Percentiles rank a stretch among this genome's conserved stretches.
These are phyloP conservation scores for Andrena marginata DNA, from an alignment of 2,888 invertebrate genomes.

Conservation along the genomic window DNA sequence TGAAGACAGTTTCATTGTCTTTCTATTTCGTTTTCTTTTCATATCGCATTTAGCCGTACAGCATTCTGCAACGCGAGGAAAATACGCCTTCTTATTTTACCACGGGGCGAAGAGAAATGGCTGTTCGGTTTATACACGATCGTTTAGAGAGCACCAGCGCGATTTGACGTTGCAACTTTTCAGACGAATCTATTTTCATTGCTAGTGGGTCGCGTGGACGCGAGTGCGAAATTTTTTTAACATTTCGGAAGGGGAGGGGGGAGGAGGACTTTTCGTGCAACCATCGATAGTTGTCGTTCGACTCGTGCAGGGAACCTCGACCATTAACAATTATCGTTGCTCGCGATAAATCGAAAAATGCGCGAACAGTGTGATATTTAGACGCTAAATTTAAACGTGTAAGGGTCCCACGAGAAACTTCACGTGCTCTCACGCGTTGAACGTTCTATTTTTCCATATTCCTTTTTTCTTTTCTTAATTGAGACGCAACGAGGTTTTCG, in stretches of 20 bases:
- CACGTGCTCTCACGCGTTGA: constrained; percentile 41
- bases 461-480: constrained; percentile 10
- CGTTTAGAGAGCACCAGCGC: not conserved
- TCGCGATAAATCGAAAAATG: constrained; percentile 60
- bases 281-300: constrained; percentile 25
- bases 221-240: not conserved
- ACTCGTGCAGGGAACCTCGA: constrained; percentile 59
- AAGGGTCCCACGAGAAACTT: constrained; percentile 55
- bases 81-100: constrained; percentile 9
- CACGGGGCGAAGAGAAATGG: not conserved
- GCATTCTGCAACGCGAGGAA: not conserved
- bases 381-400: constrained; percentile 77
- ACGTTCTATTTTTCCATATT: constrained; percentile 7
- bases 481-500: constrained; percentile 27
- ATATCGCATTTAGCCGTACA: not conserved
- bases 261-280: not conserved
- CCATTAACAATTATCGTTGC: constrained; percentile 57
- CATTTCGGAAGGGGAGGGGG: not conserved
- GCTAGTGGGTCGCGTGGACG: not conserved
- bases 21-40: constrained; percentile 8
- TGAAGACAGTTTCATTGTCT: constrained; percentile 13
- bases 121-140: constrained; percentile 2
- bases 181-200: constrained; percentile 2
- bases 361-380: constrained; percentile 82
- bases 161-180: constrained; percentile 21